Base-by-base conservation (phyloP, 2,797 vertebrate species). In the Danio aesculapii region DNA sequence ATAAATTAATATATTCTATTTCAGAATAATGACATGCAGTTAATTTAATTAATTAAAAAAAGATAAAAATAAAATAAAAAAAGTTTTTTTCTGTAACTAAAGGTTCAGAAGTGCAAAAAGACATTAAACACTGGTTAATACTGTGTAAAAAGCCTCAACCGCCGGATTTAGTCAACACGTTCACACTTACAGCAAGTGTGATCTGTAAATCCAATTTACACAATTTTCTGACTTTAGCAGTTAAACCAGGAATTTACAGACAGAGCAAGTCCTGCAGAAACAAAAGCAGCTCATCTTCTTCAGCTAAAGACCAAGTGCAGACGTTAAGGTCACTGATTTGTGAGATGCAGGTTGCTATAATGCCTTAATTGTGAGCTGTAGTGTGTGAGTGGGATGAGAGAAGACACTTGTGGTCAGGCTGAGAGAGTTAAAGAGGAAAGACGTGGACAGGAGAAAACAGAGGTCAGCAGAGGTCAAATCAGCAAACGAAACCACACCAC, bases 351-450 rank as follows among this genome's bases (percentile, higher is more conserved):
- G 57, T 52, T 67, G 77, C 57, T 83, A 63, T 80, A 55, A 69
- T 58, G 52, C 67, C 77, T 77, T 80, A 85, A 83, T 81, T 83
- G 69, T 83, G 58, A 81, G 63, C 68, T 30, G 57, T 30, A 64
- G 13, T 74, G 57, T 83, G 21, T 43, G 66, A 74, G 70, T 6
- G 43, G 84, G 63, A 53, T 67, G 21, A 43, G 68, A 76, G 61
- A 69, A 77, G 77, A 81, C 73, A 74, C 61, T 81, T 83, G 81
- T 69, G 81, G 77, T 85, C 59, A 77, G 74, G 75, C 53, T 68
- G 46, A 77, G 52, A 62, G 53, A 70, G 50, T 46, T 49, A 58
- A 7, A 75, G 41, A 81, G 13, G 19, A 58, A 57, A 58, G 41
- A 59, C 66, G 43, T 57, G 69, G 46, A 72, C 21, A 50, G 50